These are phyloP conservation scores for Antidorcas marsupialis DNA, from an alignment of 2,113 vertebrate genomes.

Conservation along the genomic window DNA sequence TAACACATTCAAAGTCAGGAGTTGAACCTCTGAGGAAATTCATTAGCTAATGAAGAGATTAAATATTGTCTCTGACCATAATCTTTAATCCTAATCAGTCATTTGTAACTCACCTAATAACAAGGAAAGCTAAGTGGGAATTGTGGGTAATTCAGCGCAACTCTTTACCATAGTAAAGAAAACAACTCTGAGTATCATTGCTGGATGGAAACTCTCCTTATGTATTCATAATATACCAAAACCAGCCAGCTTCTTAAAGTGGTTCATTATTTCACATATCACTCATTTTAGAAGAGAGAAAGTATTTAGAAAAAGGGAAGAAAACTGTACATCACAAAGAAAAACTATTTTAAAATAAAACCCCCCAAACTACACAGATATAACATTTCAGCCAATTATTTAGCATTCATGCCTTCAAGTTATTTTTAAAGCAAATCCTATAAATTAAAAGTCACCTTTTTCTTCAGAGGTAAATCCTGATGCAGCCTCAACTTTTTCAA, in stretches of 20 bases:
- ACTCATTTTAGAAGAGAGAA: not conserved
- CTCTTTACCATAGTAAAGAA: not conserved
- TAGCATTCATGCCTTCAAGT: not conserved
- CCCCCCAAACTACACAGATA: not conserved
- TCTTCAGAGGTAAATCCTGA: conserved; percentile 99
- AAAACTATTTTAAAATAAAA: conserved; percentile 6
- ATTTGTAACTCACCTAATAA: not conserved
- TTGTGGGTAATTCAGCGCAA: not conserved
- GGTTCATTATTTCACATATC: not conserved
- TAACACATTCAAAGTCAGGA: not conserved
- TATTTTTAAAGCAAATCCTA: not conserved
- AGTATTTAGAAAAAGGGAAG: not conserved
- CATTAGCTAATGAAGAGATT: not conserved
- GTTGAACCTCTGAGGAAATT: not conserved
- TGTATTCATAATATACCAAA: not conserved
- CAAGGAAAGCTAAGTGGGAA: not conserved
- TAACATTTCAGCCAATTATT: not conserved
- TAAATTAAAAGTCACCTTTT: conserved; percentile 86
- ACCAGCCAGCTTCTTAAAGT: not conserved
- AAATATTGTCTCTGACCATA: not conserved
- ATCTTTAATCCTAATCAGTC: not conserved
- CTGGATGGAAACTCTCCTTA: not conserved
- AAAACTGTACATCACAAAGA: not conserved
- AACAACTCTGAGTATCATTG: not conserved
- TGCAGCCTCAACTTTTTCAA: conserved; percentile 97